Conservation (phyloP, 2,888 invertebrate species). For the Drosophila ezoana region DNA sequence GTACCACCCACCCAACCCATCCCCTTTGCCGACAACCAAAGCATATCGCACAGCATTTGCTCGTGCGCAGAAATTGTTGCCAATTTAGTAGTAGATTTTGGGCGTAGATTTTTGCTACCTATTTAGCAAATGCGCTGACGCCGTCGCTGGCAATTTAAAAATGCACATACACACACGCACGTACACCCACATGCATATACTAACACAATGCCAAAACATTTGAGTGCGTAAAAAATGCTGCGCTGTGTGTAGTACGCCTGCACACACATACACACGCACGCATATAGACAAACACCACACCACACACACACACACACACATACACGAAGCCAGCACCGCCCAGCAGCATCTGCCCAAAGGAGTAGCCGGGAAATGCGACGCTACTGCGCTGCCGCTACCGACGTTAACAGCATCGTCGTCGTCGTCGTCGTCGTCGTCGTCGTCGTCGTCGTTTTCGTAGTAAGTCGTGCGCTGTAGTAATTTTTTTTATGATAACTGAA, state of each 20-base stretch:
- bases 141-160: slow-evolving; percentile 25
- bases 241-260: slow-evolving; percentile 56
- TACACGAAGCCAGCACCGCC: slow-evolving; percentile 41
- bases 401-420: slow-evolving; percentile 23
- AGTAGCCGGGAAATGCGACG: slow-evolving; percentile 70
- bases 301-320: slow-evolving; percentile 30
- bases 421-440: slow-evolving; percentile 47
- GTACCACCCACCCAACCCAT: slow-evolving; percentile 1
- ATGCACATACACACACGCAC: slow-evolving; percentile 11
- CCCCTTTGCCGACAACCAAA: slow-evolving; percentile 8
- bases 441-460: slow-evolving; percentile 72
- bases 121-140: slow-evolving; percentile 32
- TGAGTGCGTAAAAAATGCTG: slow-evolving; percentile 72
- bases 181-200: slow-evolving; percentile 11
- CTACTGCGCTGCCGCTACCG: slow-evolving; percentile 48
- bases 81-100: slow-evolving; percentile 65
- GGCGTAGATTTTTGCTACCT: slow-evolving; percentile 56
- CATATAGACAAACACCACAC: slow-evolving; percentile 1
- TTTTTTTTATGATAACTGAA: slow-evolving; percentile 55
- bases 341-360: slow-evolving; percentile 49
- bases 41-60: slow-evolving; percentile 55
- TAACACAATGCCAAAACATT: slow-evolving; percentile 41
- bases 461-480: slow-evolving; percentile 73
- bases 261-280: slow-evolving; percentile 18
- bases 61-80: slow-evolving; percentile 74